These are phyloP conservation scores for Triplophysa siluroides DNA, from an alignment of 2,113 vertebrate genomes.

Conservation along the genomic window DNA sequence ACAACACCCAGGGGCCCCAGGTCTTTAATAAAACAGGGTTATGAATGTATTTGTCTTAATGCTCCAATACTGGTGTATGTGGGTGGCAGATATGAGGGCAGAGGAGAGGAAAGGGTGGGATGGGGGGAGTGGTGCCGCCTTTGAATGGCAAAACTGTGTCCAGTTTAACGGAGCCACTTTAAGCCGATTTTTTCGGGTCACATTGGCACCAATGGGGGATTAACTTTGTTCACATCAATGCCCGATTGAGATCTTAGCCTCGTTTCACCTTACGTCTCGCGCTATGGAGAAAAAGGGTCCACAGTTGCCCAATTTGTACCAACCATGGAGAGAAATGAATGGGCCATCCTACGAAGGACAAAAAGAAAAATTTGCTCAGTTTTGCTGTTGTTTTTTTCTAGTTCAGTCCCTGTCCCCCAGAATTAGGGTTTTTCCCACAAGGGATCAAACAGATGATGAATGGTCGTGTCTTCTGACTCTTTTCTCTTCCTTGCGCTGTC, in stretches of 20 bases:
- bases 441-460: constrained; percentile 72
- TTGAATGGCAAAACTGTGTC: constrained; percentile 74
- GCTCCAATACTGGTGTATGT: constrained; percentile 71
- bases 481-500: constrained; percentile 9
- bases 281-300: constrained; percentile 66
- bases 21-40: constrained; percentile 73
- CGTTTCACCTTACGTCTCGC: constrained; percentile 70
- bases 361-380: constrained; percentile 80
- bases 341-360: constrained; percentile 71
- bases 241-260: constrained; percentile 78
- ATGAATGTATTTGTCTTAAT: constrained; percentile 81
- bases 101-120: constrained; percentile 45
- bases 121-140: constrained; percentile 50
- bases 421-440: constrained; percentile 60
- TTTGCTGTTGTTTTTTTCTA: constrained; percentile 71
- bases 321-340: constrained; percentile 70
- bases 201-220: constrained; percentile 82
- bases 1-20: constrained; percentile 45
- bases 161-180: constrained; percentile 78
- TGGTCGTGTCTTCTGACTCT: constrained; percentile 51
- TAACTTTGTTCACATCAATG: constrained; percentile 80
- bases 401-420: constrained; percentile 66
- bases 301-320: constrained; percentile 77
- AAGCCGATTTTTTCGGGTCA: constrained; percentile 83
- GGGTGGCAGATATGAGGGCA: constrained; percentile 70